phyloP scores from a whole-genome alignment of 2,888 invertebrate genomes.

The Eristalinus aeneus region DNA sequence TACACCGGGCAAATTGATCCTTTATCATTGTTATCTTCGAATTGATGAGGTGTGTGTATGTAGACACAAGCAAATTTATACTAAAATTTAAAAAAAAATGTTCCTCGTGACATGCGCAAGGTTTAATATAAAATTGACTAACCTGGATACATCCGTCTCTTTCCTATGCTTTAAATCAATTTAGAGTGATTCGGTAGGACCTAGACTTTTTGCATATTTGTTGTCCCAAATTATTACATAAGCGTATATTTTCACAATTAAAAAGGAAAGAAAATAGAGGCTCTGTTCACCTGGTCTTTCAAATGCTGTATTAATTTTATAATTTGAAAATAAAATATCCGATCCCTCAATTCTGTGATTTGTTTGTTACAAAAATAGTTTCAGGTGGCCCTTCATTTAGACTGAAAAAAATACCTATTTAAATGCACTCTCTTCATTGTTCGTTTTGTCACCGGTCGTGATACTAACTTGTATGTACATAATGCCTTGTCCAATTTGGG shows the following conservation, averaged over 20 bases:
- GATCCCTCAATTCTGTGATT: background rate
- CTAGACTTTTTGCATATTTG: background rate
- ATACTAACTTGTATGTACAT: background rate
- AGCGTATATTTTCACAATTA: background rate
- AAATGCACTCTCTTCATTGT: background rate
- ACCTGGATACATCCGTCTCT: background rate
- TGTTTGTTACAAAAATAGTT: slow-evolving; percentile 5
- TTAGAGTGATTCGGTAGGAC: background rate
- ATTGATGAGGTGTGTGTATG: background rate
- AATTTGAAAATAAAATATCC: background rate
- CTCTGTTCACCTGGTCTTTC: background rate
- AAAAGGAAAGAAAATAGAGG: background rate
- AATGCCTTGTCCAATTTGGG: background rate
- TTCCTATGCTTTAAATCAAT: background rate
- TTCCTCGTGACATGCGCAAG: background rate
- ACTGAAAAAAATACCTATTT: background rate
- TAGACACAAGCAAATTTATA: background rate
- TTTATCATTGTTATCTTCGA: background rate
- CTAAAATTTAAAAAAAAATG: background rate
- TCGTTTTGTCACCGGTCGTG: background rate
- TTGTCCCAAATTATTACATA: background rate
- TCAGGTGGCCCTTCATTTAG: slow-evolving; percentile 2
- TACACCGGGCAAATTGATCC: too few species aligned
- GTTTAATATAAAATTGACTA: background rate
- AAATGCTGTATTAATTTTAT: background rate